phyloP scores from a whole-genome alignment of 2,888 invertebrate species.

The Ochropleura plecta region DNA sequence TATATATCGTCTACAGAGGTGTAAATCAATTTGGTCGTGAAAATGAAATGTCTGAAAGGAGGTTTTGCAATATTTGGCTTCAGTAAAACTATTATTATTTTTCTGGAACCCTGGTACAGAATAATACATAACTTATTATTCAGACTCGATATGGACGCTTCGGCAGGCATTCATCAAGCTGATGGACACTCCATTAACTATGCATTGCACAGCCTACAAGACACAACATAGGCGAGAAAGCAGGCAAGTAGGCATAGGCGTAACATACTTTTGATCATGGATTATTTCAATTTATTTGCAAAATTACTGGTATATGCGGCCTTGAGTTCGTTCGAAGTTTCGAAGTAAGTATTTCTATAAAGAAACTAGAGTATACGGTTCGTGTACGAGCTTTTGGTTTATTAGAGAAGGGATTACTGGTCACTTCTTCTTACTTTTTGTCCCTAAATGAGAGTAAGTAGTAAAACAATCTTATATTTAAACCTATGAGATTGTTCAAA shows the following conservation, averaged over 20 bases:
- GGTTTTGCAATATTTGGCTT: too few species aligned
- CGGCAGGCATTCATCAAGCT: constrained; percentile 47
- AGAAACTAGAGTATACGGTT: not conserved
- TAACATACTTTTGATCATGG: not conserved
- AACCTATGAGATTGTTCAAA: constrained; percentile 9
- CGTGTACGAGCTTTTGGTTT: not conserved
- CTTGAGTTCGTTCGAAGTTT: not conserved
- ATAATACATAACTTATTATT: constrained; percentile 23
- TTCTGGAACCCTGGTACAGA: not conserved
- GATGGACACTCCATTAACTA: constrained; percentile 40
- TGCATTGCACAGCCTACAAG: constrained; percentile 12
- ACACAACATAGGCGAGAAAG: not conserved
- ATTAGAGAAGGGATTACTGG: not conserved
- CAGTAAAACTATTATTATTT: not conserved
- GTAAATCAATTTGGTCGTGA: too few species aligned
- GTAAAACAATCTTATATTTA: not conserved
- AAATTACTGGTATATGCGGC: not conserved
- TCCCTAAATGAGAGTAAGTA: not conserved
- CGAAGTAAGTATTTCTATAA: not conserved
- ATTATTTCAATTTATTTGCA: not conserved
- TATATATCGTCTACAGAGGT: too few species aligned
- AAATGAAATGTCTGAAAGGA: too few species aligned
- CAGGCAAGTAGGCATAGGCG: too few species aligned
- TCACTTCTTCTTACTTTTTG: not conserved
- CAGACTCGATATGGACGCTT: constrained; percentile 24